Conservation (phyloP, 2,797 vertebrate genomes). For the Rhynchonycteris naso region DNA sequence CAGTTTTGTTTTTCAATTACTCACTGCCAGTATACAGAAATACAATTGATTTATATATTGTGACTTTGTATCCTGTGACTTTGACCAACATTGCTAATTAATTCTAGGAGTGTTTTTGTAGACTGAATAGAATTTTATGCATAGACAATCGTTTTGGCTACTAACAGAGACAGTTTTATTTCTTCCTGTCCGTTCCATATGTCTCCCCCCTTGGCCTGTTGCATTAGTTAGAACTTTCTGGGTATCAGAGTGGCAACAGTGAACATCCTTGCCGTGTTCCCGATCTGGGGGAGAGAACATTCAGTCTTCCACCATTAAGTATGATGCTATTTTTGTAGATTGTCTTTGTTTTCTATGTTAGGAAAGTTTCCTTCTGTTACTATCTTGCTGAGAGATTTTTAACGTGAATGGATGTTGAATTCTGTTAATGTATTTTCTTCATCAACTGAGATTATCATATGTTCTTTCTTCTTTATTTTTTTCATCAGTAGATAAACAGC, state of each 20-base stretch:
- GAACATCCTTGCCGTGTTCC: neutral
- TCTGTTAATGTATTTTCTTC: neutral
- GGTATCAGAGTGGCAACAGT: neutral
- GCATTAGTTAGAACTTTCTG: neutral
- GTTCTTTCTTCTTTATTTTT: neutral
- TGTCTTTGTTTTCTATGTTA: neutral
- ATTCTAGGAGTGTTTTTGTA: neutral
- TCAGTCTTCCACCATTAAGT: neutral
- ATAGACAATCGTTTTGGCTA: neutral
- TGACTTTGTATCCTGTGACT: neutral
- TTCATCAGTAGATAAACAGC: neutral
- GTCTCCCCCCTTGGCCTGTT: neutral
- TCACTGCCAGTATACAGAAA: neutral
- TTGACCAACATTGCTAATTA: neutral
- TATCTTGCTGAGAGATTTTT: constrained; percentile 21
- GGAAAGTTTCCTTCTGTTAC: constrained; percentile 12
- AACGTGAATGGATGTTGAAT: neutral
- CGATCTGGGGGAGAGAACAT: neutral
- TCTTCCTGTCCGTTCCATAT: neutral
- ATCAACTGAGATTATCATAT: neutral
- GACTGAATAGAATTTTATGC: neutral
- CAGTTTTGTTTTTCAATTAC: constrained; percentile 12
- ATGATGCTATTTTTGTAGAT: neutral
- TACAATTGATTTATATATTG: neutral
- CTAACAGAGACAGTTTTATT: neutral